Base-by-base conservation (phyloP, 2,888 invertebrate genomes). In the Carabus problematicus region DNA sequence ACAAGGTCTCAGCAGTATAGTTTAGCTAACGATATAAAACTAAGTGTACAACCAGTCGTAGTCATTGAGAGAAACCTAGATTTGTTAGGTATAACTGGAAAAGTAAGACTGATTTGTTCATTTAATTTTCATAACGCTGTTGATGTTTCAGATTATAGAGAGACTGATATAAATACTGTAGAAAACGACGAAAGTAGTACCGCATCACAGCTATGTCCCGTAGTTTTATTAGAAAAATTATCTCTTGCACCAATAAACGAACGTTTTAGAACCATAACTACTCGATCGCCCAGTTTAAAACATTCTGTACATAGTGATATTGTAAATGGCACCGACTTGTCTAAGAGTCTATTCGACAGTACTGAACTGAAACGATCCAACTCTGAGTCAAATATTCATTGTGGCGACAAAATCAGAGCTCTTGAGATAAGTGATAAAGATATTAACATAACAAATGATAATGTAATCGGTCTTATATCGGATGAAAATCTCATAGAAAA, bases 31-130 rank as follows among this genome's bases (percentile, higher is more conserved):
- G 74, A 73, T 66, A 60, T 47, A 39, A 74, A 74, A 66, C 61
- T 74, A 29, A 70, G 59, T 11, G 16, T 39, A n/a, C 49, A 71
- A 43, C 72, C 73, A 7, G 60, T 72, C 61, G 71, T 74, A 14
- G 52, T 62, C 16, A 14, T 74, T 54, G 69, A 70, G 55, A 61
- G 55, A 19, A 12, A 55, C 66, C 16, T 72, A 52, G 70, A 73
- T 52, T 18, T 71, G 42, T 47, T 72, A 60, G 72, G 72, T 29
- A 72, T 72, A n/a, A 39, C 47, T 4, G 52, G 14, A n/a, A 42
- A 55, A 42, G 56, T 56, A 9, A 54, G 43, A 52, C 14, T 45
- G n/a, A 45, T 12, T 45, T 45, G 45, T 45, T 29, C 29, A 29
- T 29, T 29, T 29, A 2, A 29, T 29, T 29, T 6, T 29, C 29